Percentiles rank a stretch among this genome's conserved stretches.
Evolutionary conservation across 92 coral and sea anemone species (phyloP).

Genomic region (Porites evermanni): DNA sequence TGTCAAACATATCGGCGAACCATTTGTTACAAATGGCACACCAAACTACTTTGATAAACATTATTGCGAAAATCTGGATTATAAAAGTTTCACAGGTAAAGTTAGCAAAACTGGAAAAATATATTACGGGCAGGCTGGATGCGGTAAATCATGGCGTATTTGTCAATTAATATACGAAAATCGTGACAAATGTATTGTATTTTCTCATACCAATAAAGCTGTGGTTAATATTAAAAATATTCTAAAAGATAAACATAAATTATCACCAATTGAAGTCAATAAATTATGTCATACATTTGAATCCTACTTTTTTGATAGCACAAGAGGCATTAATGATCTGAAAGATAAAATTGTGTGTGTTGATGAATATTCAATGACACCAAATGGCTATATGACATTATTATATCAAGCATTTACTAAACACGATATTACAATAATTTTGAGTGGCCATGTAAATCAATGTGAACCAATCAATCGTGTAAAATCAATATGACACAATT

Average conservation of each 20-base stretch:
- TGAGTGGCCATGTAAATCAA: conserved; percentile 9
- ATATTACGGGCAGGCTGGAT: conserved; percentile 20
- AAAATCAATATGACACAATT: conserved; percentile 8
- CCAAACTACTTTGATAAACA: conserved; percentile 51
- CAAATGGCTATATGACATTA: conserved; percentile 37
- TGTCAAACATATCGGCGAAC: background rate
- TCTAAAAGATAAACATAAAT: background rate
- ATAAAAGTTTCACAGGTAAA: background rate
- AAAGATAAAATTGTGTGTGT: conserved; percentile 25
- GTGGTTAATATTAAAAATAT: conserved; percentile 24
- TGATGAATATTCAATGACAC: conserved; percentile 45
- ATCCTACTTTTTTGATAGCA: background rate
- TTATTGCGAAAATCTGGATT: conserved; percentile 45
- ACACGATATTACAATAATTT: background rate
- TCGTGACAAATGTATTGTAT: background rate
- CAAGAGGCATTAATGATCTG: conserved; percentile 7
- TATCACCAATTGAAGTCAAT: background rate
- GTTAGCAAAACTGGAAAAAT: conserved; percentile 7
- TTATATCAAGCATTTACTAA: background rate
- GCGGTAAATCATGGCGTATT: conserved; percentile 6
- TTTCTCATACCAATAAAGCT: conserved; percentile 38
- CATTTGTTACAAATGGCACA: background rate
- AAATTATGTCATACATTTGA: no score
- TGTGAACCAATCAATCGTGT: conserved; percentile 43
- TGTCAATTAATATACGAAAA: conserved; percentile 1